Evolutionary conservation across 2,888 invertebrate species (phyloP), one percentile per base, ranked within the genome.

Genomic region (Papilio demoleus): DNA sequence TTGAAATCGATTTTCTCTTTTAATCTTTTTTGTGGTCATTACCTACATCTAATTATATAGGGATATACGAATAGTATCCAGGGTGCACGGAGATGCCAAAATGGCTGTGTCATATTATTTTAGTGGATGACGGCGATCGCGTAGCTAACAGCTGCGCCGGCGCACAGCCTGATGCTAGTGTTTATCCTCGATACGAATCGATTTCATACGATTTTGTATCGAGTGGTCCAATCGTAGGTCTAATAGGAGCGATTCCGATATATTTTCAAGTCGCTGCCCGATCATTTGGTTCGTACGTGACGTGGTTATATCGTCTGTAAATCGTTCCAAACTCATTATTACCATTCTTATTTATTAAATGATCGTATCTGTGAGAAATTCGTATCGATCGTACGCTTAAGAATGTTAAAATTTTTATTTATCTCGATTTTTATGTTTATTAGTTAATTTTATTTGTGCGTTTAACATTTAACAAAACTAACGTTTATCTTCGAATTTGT

Each of bases 51-150:
- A 90, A 90, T 88, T 85, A 84, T 80, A 76, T 74, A 83, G 84
- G 81, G 84, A 81, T 82, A 74, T 74, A 73, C 74, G 71, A 71
- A 77, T 75, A 72, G 75, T 73, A 72, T 74, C 62, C 70, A 67
- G 83, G 84, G 81, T 81, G 79, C 81, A 79, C 81, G 82, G 79
- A 82, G 84, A 86, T 84, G 9, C 87, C 86, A 84, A 90, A 92
- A 92, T 78, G 90, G 91, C 92, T 92, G 87, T 91, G 92, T 92
- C 92, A 92, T 92, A 92, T 91, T 91, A 91, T 91, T 91, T 92
- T 90, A 92, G 92, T 88, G 92, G 90, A 87, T 90, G 89, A 89
- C 88, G 88, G 84, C 85, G 87, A 81, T 85, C 86, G 83, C 79
- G 82, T 83, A 84, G 84, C 88, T 88, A 89, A 88, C 90, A 92